Evolutionary conservation across 2,797 vertebrate species (phyloP).

Genomic region (Intellagama lesueurii): DNA sequence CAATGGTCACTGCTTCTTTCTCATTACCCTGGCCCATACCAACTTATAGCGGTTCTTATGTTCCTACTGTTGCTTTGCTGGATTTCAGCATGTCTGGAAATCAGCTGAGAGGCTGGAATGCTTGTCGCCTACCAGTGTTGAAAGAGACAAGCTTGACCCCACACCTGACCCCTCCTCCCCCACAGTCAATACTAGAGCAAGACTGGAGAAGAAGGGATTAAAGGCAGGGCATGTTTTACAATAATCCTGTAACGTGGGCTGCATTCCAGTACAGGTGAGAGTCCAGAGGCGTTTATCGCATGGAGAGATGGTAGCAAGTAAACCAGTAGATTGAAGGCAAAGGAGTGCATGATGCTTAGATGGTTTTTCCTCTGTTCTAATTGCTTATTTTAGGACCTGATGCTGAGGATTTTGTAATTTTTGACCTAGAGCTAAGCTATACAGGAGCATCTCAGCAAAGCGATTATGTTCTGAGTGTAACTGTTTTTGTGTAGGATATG

Average conservation of each 20-base stretch:
- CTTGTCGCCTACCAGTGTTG: neutral
- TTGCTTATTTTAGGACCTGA: conserved; percentile 3
- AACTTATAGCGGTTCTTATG: neutral
- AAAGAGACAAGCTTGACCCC: conserved; percentile 24
- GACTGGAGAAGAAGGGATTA: conserved; percentile 63
- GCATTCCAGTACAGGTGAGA: conserved; percentile 50
- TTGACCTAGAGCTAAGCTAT: neutral
- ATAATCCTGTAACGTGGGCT: conserved; percentile 60
- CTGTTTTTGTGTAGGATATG: too few relatives aligned
- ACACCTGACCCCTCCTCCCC: conserved; percentile 47
- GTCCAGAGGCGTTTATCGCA: neutral
- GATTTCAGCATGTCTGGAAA: neutral
- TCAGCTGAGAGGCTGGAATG: neutral
- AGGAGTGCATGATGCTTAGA: neutral
- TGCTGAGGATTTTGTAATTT: neutral
- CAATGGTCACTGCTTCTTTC: neutral
- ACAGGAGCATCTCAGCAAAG: neutral
- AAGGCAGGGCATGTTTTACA: conserved; percentile 63
- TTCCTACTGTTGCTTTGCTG: accelerated
- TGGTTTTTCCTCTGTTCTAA: neutral
- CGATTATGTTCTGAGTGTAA: neutral
- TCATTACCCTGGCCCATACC: too few relatives aligned
- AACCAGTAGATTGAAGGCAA: neutral
- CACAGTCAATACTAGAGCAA: conserved; percentile 53
- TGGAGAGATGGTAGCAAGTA: conserved; percentile 3